Evolutionary conservation across 2,797 vertebrate species (phyloP), one percentile per base, ranked within the genome.

Genomic region (Gadopsis bispinosus): DNA sequence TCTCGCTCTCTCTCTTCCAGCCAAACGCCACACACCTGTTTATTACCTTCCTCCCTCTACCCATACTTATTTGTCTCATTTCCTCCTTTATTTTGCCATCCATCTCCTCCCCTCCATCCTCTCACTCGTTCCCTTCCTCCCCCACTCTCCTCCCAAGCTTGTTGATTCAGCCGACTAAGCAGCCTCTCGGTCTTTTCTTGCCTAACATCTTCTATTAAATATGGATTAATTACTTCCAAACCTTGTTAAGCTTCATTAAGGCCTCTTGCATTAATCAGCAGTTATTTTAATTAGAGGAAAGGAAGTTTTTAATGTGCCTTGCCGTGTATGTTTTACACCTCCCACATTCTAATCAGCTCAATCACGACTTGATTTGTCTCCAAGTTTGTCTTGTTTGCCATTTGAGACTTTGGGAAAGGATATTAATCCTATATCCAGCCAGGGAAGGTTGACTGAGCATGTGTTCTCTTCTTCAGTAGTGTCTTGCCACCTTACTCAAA

Each of bases 191-290:
- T 47, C 66, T 69, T 60, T 81, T 81, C 77, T 85, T 17, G 58
- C 71, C 83, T 69, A 84, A 85, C 84, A 69, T 88, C 77, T 84
- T 84, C 73, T 87, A 89, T 89, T 91, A 91, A 91, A 91, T 90
- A 87, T 89, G 87, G 88, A 91, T 91, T 89, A 88, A 93, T 92
- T 88, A 83, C 82, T 59, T 63, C 1, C 22, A 88, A 90, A 85
- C 77, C 85, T 89, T 63, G 79, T 88, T 90, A 90, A 86, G 87
- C 84, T 83, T 84, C 65, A 33, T 87, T 84, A 90, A 83, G 83
- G 78, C 83, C 81, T 82, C 83, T 71, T 79, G 84, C 85, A 86
- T 88, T 90, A 86, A 92, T 90, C 83, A 90, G 81, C 61, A 60
- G 69, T 85, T 81, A 69, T 88, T 91, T 85, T 89, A 91, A 91